Evolutionary conservation across 2,113 vertebrate genomes (phyloP), one percentile per base, ranked within the genome.

Genomic region (Grammomys surdaster): DNA sequence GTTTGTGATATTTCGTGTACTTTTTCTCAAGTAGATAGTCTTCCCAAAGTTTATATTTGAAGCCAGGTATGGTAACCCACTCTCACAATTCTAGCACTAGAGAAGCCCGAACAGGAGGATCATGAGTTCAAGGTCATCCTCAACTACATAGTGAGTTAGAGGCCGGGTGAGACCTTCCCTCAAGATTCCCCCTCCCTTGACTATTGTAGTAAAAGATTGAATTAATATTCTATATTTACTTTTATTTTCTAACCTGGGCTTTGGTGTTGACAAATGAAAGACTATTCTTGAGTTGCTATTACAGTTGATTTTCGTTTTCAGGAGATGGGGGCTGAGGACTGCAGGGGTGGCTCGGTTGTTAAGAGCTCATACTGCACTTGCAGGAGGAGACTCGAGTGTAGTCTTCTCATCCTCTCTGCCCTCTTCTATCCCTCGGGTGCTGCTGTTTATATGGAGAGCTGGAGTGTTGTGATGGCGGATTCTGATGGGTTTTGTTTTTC

Each of bases 401-500:
- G 40, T 84, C 93, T 80, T 81, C 14, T 56, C 76, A 72, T 56
- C 90, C 46, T 86, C 5, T 31, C 92, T 33, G 92, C 9, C 84
- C 9, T 80, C 70, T 90, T 51, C 80, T 48, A 33, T 88, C 65
- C 82, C 69, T 90, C 81, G 90, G 19, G 67, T 91, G 56, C 22
- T 89, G 89, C 72, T 96, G 11, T 90, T 92, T 89, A 86, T 86
- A 31, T 89, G 40, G 56, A 86, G 19, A 75, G 93, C 6, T 48
- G 65, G 88, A 22, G 56, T 90, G 77, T 80, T 54, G 0, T 95
- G 88, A 93, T 28, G 78, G 67, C 91, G 14, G 19, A 67, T 80
- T 92, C 97, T 90, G 86, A 98, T 96, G 48, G 56, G 69, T 73
- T 90, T 48, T 73, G 80, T 73, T 60, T 97, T 90, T 0, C 28